Percentiles rank a stretch among this genome's conserved stretches.
Evolutionary conservation across 1,140 invertebrate genomes (phyloP).

Genomic region (Macrocentrus cingulum): DNA sequence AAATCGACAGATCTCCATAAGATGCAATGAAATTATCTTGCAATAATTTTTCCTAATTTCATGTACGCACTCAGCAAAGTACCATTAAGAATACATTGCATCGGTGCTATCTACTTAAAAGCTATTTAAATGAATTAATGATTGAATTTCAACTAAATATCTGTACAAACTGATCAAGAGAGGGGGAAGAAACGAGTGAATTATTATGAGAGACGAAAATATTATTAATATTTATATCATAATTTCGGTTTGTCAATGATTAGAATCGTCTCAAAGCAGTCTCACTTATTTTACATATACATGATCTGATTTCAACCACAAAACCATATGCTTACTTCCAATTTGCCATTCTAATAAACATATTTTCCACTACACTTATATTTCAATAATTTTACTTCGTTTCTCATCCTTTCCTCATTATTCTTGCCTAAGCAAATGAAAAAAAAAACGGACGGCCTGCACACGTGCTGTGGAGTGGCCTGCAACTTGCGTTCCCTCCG

Average conservation of each 20-base stretch:
- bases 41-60: background rate
- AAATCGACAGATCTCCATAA: too few species aligned
- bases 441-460: conserved; percentile 4
- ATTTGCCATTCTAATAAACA: background rate
- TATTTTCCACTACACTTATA: background rate
- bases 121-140: background rate
- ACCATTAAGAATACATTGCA: background rate
- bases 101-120: background rate
- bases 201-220: background rate
- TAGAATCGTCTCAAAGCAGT: background rate
- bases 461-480: background rate
- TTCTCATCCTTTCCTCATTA: background rate
- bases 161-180: conserved; percentile 33
- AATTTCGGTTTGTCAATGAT: background rate
- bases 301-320: background rate
- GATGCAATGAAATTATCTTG: background rate
- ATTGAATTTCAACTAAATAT: conserved; percentile 30
- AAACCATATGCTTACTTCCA: background rate
- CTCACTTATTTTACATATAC: conserved; percentile 5
- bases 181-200: conserved; percentile 18
- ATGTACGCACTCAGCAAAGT: background rate
- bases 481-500: background rate
- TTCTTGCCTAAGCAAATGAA: conserved; percentile 9
- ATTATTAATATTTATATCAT: background rate
- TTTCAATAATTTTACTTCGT: background rate